phyloP scores from a whole-genome alignment of 1,140 invertebrate species.

The Cherax quadricarinatus region DNA sequence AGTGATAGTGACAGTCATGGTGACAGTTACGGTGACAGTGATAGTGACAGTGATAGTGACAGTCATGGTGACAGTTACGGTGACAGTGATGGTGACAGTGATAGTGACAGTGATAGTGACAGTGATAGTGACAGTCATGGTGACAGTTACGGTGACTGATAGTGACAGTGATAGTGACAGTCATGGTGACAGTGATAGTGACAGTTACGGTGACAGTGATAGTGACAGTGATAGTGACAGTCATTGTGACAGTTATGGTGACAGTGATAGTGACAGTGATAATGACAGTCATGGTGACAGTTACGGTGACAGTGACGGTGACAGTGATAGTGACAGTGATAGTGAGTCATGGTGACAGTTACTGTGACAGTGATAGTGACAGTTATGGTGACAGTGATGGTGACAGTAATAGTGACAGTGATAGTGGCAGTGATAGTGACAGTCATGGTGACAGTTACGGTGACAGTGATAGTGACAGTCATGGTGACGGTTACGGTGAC shows the following conservation, averaged over 20 bases:
- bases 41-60: not conserved
- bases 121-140: not conserved
- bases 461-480: not conserved
- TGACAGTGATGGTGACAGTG: not conserved
- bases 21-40: not conserved
- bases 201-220: not conserved
- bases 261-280: not conserved
- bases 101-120: not conserved
- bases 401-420: not conserved
- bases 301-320: not conserved
- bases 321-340: not conserved
- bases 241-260: not conserved
- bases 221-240: not conserved
- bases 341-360: not conserved
- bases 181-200: not conserved
- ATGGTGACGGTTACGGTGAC: not conserved
- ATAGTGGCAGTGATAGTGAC: not conserved
- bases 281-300: not conserved
- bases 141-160: not conserved
- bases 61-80: not conserved
- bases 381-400: not conserved
- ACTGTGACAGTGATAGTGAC: not conserved
- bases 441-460: not conserved
- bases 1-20: not conserved
- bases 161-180: not conserved